Evolutionary conservation across 92 coral and sea anemone species (phyloP), one percentile per base, ranked within the genome.

Genomic region (Actinostola sp.): DNA sequence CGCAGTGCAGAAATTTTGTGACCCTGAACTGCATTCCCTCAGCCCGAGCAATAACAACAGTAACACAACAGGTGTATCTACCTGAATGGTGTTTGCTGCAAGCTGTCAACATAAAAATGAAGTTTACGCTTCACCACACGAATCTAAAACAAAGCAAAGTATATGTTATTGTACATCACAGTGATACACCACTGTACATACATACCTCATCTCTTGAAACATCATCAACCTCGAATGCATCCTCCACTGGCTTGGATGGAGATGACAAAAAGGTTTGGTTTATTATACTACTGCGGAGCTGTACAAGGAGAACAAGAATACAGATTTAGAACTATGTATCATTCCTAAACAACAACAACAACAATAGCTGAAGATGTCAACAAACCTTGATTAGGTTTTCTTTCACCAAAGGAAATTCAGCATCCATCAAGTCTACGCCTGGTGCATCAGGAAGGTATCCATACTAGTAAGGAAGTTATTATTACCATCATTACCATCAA

Each of bases 401-500:
- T 29, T 49, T 76, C 8, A 51, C 60, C 76, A 72, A 50, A 10
- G 92, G 79, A 48, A 82, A 70, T 71, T 95, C 99, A 20, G 87
- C 81, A 55, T 91, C 95, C 32, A 73, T 73, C n/a, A 95, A 61
- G 73, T 91, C 93, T 10, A 92, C 95, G 17, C 94, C 99, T 30
- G 97, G 95, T 0, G 95, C 96, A 33, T 95, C 95, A 17, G 73
- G 84, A 17, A 91, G 80, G 79, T 95, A 95, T 24, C 95, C 99
- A 67, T 70, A 83, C 97, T 89, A 59, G 11, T 34, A 63, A 50
- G 32, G 20, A 53, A 10, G 25, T 1, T 20, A 39, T n/a, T n/a
- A n/a, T n/a, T n/a, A n/a, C n/a, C n/a, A n/a, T n/a, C n/a, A n/a
- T n/a, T n/a, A n/a, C n/a, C n/a, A n/a, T n/a, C n/a, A n/a, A n/a